Base-by-base conservation (phyloP, 2,113 vertebrate species). In the Alectura lathami region DNA sequence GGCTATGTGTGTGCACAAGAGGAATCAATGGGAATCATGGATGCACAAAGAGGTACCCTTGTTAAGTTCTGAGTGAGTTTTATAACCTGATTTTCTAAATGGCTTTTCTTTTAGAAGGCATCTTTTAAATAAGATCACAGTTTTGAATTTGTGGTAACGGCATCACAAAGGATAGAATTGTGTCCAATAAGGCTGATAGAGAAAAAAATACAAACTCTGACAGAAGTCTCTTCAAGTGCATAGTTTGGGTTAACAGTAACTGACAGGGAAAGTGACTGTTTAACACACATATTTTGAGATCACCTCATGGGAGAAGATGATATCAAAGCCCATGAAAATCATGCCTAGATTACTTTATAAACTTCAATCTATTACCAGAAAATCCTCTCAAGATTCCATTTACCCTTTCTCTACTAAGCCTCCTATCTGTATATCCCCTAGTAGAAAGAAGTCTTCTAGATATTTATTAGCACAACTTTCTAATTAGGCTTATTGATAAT, bases 271-370 rank as follows among this genome's bases (percentile, higher is more conserved):
- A 93, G 90, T 59, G 10, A 5, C 53, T 81, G 93, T 47, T 60
- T 34, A 79, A 73, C 23, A 54, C 5, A 11, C 13, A 75, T 30
- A n/a, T 72, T 94, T 92, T 87, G 86, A 74, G 75, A 60, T 60
- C 40, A 69, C 10, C 29, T 91, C 67, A 11, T 53, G 83, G 78
- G 81, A 66, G 89, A 93, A 94, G 60, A 36, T 51, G 72, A 59
- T 76, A 72, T 13, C 59, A 92, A 88, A 93, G 11, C 22, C 16
- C 30, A 14, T 60, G 78, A 57, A 96, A 96, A 80, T 81, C 34
- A 78, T 43, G 50, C 51, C 36, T 75, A 53, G 57, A 68, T 85
- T 83, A 84, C 66, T 89, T 90, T 40, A 91, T 79, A 96, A 91
- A 40, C 17, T 34, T 43, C n/a, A 60, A 53, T 75, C 29, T 32